phyloP scores from a whole-genome alignment of 1,140 invertebrate genomes.

The Heliconius hewitsoni region DNA sequence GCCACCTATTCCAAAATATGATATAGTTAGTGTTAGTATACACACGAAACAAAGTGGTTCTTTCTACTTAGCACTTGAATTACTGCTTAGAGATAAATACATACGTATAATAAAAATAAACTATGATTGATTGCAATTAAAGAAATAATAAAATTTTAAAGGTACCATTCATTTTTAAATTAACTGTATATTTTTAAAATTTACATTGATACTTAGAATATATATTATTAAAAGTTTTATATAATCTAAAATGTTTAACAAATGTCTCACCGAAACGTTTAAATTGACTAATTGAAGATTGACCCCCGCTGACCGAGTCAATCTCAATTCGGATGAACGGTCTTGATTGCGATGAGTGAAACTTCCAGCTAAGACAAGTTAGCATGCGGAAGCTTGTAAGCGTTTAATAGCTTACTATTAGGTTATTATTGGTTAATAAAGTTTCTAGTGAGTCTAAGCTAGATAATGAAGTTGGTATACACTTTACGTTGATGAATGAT shows the following conservation, averaged over 20 bases:
- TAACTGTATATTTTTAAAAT: too few species aligned
- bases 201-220: too few species aligned
- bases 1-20: too few species aligned
- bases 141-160: too few species aligned
- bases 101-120: too few species aligned
- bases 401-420: neutral
- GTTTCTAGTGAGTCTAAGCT: neutral
- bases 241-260: neutral
- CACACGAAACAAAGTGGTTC: too few species aligned
- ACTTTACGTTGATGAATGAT: too few species aligned
- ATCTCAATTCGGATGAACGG: constrained; percentile 33
- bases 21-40: too few species aligned
- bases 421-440: neutral
- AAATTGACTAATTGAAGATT: constrained; percentile 34
- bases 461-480: neutral
- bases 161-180: too few species aligned
- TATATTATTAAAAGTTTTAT: neutral
- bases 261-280: neutral
- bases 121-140: too few species aligned
- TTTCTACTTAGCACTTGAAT: too few species aligned
- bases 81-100: too few species aligned
- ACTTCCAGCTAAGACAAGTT: constrained; percentile 20
- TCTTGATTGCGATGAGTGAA: constrained; percentile 32
- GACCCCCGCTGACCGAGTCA: constrained; percentile 30
- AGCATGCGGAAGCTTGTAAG: constrained; percentile 17